These are phyloP conservation scores for Heteromyza rotundicornis DNA, from an alignment of 2,888 invertebrate genomes.

Conservation along the genomic window DNA sequence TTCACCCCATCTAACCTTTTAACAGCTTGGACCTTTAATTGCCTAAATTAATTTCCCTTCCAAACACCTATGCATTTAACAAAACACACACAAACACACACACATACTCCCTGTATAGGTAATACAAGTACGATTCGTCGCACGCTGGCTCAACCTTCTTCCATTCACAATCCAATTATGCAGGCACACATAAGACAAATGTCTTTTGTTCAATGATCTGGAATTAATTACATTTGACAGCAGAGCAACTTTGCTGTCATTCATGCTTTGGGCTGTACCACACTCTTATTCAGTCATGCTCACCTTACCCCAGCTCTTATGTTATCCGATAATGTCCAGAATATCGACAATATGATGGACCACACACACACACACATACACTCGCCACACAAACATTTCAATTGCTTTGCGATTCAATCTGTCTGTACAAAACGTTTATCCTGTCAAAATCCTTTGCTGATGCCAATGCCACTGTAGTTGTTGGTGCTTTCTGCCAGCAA, in stretches of 20 bases:
- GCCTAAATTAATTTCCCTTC: no score
- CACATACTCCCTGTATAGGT: no score
- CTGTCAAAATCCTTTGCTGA: neutral
- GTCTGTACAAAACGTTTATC: neutral
- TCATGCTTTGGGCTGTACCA: neutral
- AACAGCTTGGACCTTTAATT: no score
- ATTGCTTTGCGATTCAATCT: neutral
- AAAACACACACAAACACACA: no score
- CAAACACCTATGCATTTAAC: no score
- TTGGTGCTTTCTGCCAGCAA: neutral
- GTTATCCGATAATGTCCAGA: neutral
- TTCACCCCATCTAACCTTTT: no score
- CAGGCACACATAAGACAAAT: slow-evolving; percentile 17
- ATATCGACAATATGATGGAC: no score
- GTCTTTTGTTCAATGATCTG: slow-evolving; percentile 24
- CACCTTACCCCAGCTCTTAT: neutral
- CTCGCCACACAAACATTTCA: neutral
- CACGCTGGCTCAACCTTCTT: neutral
- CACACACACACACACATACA: no score
- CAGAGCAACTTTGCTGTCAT: slow-evolving; percentile 2
- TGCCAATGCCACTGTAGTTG: neutral
- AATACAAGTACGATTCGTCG: no score
- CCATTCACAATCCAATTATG: slow-evolving; percentile 16
- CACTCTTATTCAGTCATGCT: neutral
- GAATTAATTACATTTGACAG: slow-evolving; percentile 24